phyloP scores from a whole-genome alignment of 2,113 vertebrate genomes.

The Gavialis gangeticus region DNA sequence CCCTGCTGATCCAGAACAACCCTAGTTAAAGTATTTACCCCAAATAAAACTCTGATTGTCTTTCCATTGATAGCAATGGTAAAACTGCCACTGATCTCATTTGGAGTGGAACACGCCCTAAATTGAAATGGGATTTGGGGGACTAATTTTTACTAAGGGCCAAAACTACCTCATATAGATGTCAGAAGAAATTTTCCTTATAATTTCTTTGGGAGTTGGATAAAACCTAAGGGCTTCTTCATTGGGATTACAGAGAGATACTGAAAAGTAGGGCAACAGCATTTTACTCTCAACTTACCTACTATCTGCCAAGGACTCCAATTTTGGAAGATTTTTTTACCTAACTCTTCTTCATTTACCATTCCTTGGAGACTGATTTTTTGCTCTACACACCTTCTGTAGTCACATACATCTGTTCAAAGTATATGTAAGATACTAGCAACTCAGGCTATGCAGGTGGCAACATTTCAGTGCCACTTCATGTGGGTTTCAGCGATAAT shows the following conservation, averaged over 20 bases:
- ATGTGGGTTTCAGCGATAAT: neutral
- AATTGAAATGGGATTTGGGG: neutral
- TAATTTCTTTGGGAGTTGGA: no score
- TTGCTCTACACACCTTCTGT: neutral
- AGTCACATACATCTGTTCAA: neutral
- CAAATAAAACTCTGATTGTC: neutral
- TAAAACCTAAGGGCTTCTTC: no score
- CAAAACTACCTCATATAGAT: no score
- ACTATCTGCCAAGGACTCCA: neutral
- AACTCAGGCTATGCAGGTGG: neutral
- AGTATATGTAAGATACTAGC: neutral
- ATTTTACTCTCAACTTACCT: neutral
- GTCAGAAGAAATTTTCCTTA: no score
- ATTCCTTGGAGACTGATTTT: neutral
- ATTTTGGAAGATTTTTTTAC: neutral
- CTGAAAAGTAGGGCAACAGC: neutral
- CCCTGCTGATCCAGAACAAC: neutral
- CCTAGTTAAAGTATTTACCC: neutral
- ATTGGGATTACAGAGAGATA: no score
- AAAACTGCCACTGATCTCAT: neutral
- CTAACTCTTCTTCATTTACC: neutral
- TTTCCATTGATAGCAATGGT: neutral
- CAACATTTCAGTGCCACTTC: neutral
- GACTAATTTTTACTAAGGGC: neutral
- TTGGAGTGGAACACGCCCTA: neutral